Conservation (phyloP, 2,888 invertebrate species). For the Tillus elongatus region DNA sequence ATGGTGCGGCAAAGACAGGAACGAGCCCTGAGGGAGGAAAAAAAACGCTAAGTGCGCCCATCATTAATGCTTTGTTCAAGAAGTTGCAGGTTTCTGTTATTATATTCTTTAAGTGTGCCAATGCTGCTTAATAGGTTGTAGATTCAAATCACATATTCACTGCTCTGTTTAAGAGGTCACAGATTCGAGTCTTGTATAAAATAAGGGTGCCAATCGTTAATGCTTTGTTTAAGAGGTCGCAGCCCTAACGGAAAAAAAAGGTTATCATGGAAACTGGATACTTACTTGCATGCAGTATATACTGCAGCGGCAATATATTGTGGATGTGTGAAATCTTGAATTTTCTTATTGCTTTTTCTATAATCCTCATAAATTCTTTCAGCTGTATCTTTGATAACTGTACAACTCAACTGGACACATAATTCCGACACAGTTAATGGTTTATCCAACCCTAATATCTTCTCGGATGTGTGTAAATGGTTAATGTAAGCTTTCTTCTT, state of each 20-base stretch:
- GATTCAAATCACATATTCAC: no score
- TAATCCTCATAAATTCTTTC: slow-evolving; percentile 48
- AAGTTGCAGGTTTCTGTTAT: no score
- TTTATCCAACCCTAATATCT: slow-evolving; percentile 51
- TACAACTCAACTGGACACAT: slow-evolving; percentile 51
- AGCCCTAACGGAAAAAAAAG: not conserved
- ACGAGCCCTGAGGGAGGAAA: no score
- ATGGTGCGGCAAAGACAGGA: no score
- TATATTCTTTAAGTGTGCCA: no score
- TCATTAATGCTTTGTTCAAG: no score
- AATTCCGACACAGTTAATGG: slow-evolving; percentile 46
- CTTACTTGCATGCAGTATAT: slow-evolving; percentile 53
- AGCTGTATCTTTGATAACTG: slow-evolving; percentile 42
- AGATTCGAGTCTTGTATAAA: no score
- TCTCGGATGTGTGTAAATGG: slow-evolving; percentile 49
- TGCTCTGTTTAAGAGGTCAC: no score
- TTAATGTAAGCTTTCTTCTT: slow-evolving; percentile 49
- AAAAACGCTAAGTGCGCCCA: no score
- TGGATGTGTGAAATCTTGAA: slow-evolving; percentile 50
- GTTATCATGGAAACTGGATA: slow-evolving; percentile 15
- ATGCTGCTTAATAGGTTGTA: no score
- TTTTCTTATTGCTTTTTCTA: slow-evolving; percentile 42
- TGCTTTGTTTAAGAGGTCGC: no score
- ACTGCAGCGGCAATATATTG: slow-evolving; percentile 59
- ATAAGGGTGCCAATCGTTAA: no score